Evolutionary conservation across 2,888 invertebrate species (phyloP).

Genomic region (Cephus spinipes): DNA sequence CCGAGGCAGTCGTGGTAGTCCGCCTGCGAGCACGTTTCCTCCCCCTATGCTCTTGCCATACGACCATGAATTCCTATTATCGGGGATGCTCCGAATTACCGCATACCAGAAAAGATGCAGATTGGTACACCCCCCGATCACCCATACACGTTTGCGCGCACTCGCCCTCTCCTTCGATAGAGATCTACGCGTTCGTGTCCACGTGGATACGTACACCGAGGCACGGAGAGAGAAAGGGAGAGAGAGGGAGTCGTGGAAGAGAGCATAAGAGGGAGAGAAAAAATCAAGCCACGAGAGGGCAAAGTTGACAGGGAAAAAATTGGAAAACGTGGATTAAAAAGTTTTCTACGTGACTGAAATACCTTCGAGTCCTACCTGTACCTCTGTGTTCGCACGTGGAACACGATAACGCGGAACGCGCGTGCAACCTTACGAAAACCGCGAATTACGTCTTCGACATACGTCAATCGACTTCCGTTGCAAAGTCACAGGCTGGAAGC

Average conservation of each 20-base stretch:
- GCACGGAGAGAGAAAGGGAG: constrained; percentile 3
- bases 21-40: not conserved
- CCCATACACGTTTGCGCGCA: constrained; percentile 6
- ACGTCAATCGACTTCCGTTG: not conserved
- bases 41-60: not conserved
- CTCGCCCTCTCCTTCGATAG: not conserved
- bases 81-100: constrained; percentile 42
- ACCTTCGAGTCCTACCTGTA: constrained; percentile 13
- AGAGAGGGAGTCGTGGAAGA: constrained; percentile 20
- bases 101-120: constrained; percentile 42
- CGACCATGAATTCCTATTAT: constrained; percentile 43
- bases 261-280: constrained; percentile 2
- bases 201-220: constrained; percentile 17
- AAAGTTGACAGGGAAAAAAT: constrained; percentile 48
- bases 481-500: not conserved
- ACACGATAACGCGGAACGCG: not conserved
- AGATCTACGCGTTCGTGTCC: not conserved
- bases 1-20: not conserved
- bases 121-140: constrained; percentile 31
- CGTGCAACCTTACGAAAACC: not conserved
- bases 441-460: not conserved
- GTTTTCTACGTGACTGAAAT: constrained; percentile 33
- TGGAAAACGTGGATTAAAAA: constrained; percentile 47
- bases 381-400: not conserved
- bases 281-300: constrained; percentile 13